A percentile compares a stretch with the other conserved stretches of the same genome.
Evolutionary conservation across 2,888 invertebrate genomes (phyloP).

Genomic region (Amiota minor): DNA sequence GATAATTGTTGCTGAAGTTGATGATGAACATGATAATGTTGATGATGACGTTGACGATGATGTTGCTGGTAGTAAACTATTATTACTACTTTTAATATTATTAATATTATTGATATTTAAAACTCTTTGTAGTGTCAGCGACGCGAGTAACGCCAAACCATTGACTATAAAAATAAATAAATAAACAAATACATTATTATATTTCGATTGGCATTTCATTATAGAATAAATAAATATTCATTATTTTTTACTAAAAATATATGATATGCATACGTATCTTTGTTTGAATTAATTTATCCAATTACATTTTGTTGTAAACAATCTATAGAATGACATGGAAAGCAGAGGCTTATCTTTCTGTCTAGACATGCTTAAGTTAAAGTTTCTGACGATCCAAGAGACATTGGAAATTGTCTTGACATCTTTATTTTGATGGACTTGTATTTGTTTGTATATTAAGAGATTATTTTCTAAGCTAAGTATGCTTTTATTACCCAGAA

Average conservation of each 20-base stretch:
- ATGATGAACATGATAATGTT: constrained; percentile 45
- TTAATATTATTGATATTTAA: constrained; percentile 65
- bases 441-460: no score
- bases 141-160: constrained; percentile 64
- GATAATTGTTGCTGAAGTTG: constrained; percentile 45
- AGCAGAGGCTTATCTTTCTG: neutral
- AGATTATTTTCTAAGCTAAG: no score
- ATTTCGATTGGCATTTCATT: neutral
- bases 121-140: constrained; percentile 64
- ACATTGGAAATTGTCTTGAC: no score
- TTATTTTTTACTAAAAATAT: no score
- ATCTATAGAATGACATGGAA: neutral
- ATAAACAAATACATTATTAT: constrained; percentile 27
- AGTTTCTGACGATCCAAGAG: no score
- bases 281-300: neutral
- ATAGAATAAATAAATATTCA: no score
- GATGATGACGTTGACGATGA: constrained; percentile 37
- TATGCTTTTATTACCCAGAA: no score
- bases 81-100: constrained; percentile 37
- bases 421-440: no score
- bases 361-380: no score
- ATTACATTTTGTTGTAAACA: neutral
- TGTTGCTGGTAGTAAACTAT: constrained; percentile 16
- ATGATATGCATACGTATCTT: no score
- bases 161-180: constrained; percentile 56